Conservation (phyloP, 2,888 invertebrate genomes). For the Calliphora vomitoria region DNA sequence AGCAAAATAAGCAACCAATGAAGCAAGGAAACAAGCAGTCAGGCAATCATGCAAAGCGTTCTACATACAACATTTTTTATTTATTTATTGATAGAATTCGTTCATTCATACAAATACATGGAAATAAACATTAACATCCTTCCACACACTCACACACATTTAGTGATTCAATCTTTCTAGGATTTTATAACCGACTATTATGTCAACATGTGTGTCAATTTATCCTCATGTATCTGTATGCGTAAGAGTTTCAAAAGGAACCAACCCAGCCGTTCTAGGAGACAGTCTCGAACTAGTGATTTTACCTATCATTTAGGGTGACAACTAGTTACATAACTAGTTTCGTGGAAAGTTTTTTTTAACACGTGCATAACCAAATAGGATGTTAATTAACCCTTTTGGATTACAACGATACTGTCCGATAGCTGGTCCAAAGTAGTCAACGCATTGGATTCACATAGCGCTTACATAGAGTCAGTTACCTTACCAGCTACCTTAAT, state of each 20-base stretch:
- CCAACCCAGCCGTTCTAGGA: background rate
- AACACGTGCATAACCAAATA: too few relatives aligned
- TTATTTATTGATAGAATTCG: slow-evolving; percentile 40
- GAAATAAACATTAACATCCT: background rate
- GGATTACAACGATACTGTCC: too few relatives aligned
- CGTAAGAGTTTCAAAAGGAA: background rate
- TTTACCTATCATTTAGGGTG: too few relatives aligned
- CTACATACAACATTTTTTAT: slow-evolving; percentile 28
- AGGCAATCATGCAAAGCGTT: slow-evolving; percentile 53
- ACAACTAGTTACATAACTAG: too few relatives aligned
- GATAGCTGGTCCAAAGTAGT: too few relatives aligned
- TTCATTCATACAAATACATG: slow-evolving; percentile 24
- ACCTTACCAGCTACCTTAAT: too few relatives aligned
- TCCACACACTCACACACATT: background rate
- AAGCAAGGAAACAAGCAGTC: slow-evolving; percentile 31
- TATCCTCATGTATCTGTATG: background rate
- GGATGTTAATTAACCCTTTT: too few relatives aligned
- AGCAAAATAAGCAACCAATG: slow-evolving; percentile 37
- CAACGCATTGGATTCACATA: too few relatives aligned
- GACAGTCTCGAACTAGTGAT: too few relatives aligned
- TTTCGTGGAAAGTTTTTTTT: too few relatives aligned
- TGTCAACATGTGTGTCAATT: slow-evolving; percentile 1
- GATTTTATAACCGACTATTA: slow-evolving; percentile 47
- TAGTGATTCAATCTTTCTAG: background rate
- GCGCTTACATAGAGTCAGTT: too few relatives aligned